Base-by-base conservation (phyloP, 2,888 invertebrate genomes). In the Harmothoe impar region DNA sequence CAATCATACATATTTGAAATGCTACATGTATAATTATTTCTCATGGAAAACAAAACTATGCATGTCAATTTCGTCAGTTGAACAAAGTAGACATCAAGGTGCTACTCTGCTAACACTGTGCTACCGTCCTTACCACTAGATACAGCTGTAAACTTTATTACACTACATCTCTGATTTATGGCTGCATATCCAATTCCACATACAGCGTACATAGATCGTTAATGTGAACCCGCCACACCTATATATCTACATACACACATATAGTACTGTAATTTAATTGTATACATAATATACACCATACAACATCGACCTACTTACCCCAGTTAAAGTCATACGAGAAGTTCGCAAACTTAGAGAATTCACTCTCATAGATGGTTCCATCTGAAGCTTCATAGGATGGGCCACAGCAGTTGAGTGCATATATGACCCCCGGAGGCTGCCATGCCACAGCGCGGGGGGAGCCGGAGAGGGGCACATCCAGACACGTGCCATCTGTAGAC, bases 281-380 rank as follows among this genome's bases (percentile, higher is more conserved):
- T n/a, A n/a, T n/a, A n/a, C n/a, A n/a, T n/a, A n/a, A n/a, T n/a
- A n/a, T n/a, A n/a, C 43, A 10, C 43, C 43, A 43, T 43, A 43
- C 3, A 3, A 43, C 43, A 43, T 43, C 10, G 3, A 10, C 23
- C 62, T 62, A 68, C 92, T 92, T 89, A 93, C 94, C 94, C 90
- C 78, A 90, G 17, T 89, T 85, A 35, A 86, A 89, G 56, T 92
- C 92, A 68, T 81, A 90, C 5, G 91, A 86, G 54, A 92, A 94
- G 92, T 90, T 94, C 31, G 93, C 93, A 91, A 92, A 94, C 51
- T 92, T 93, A 35, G 88, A 90, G 91, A 93, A 93, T 91, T 94
- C 94, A 89, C 93, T 93, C 62, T 91, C 90, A 84, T 94, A 94
- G n/a, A 93, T 93, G 52, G 94, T 91, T 56, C 93, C 93, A 88